These are phyloP conservation scores for Cepphus grylle DNA, from an alignment of 2,113 vertebrate genomes.

Conservation along the genomic window DNA sequence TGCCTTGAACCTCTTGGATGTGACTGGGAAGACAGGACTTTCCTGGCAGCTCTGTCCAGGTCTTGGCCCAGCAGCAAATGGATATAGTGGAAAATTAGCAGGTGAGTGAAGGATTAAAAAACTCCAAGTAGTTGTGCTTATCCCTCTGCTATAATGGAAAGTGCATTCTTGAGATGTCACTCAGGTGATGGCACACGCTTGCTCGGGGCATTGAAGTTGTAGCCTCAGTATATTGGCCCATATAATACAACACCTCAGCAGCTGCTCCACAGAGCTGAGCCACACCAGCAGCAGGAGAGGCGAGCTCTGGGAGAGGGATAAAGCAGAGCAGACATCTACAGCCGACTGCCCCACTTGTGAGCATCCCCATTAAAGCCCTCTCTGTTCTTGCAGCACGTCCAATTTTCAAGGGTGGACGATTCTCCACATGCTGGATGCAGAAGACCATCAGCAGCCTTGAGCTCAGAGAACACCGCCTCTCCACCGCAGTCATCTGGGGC, in stretches of 20 bases:
- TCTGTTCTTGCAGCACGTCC: background rate
- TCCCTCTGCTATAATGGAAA: background rate
- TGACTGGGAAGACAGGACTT: background rate
- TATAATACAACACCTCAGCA: background rate
- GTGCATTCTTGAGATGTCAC: no score
- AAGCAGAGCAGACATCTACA: background rate
- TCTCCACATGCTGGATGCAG: background rate
- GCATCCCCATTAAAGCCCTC: background rate
- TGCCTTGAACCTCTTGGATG: background rate
- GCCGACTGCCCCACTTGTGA: background rate
- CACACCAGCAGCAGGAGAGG: background rate
- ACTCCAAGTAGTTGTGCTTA: background rate
- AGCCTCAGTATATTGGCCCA: background rate
- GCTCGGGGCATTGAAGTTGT: background rate
- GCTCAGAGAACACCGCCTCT: background rate
- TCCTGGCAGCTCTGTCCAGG: background rate
- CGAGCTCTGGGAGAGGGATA: background rate
- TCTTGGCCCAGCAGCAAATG: background rate
- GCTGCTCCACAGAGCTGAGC: background rate
- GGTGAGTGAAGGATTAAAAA: background rate
- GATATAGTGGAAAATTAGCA: background rate
- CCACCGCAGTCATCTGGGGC: background rate
- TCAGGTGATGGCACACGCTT: background rate
- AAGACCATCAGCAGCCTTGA: background rate
- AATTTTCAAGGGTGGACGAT: accelerated